Conservation (phyloP, 2,113 vertebrate species). For the Elanus axillaris region DNA sequence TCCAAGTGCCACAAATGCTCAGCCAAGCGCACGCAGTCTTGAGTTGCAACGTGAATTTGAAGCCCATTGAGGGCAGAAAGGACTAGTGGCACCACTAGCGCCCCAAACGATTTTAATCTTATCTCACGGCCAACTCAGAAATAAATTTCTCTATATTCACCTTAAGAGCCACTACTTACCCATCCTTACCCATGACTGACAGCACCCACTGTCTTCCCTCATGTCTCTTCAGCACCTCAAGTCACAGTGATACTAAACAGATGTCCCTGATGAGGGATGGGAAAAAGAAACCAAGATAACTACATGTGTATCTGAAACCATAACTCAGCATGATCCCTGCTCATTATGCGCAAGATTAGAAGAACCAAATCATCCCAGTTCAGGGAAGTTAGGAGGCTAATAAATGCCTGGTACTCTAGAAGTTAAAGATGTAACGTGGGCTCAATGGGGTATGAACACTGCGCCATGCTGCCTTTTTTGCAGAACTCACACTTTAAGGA, state of each 20-base stretch:
- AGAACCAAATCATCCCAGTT: background rate
- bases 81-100: background rate
- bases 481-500: background rate
- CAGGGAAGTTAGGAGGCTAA: background rate
- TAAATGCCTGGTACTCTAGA: background rate
- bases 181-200: background rate
- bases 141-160: rapidly evolving
- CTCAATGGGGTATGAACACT: background rate
- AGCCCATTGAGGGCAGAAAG: background rate
- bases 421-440: background rate
- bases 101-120: background rate
- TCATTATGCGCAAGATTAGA: background rate
- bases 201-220: background rate
- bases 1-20: background rate
- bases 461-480: rapidly evolving
- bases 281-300: background rate
- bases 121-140: background rate
- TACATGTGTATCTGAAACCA: background rate
- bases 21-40: rapidly evolving
- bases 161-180: background rate
- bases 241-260: background rate
- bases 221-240: background rate
- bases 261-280: background rate
- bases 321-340: background rate
- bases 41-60: background rate